Evolutionary conservation across 2,797 vertebrate species (phyloP).

Genomic region (Phyllotis vaccarum): DNA sequence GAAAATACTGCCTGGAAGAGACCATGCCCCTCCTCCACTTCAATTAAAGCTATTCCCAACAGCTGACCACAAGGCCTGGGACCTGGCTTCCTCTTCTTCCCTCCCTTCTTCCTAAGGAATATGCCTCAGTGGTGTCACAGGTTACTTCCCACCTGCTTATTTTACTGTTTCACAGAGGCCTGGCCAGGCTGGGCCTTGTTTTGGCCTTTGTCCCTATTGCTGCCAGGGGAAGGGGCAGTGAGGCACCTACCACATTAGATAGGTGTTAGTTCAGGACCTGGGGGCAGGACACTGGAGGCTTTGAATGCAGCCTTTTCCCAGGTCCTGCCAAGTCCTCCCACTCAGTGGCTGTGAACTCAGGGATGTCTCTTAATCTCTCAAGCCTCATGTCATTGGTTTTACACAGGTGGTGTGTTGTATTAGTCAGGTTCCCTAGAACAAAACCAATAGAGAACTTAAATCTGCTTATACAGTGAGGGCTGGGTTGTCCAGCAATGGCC

Average conservation of each 20-base stretch:
- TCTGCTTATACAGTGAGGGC: neutral
- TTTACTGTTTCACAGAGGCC: neutral
- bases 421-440: neutral
- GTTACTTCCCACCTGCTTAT: neutral
- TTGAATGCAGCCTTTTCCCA: neutral
- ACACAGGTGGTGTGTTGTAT: fast-evolving
- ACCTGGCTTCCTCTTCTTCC: fast-evolving
- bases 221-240: fast-evolving
- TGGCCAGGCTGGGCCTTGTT: fast-evolving
- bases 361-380: neutral
- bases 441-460: neutral
- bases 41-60: fast-evolving
- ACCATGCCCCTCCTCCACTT: fast-evolving
- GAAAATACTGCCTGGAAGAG: fast-evolving
- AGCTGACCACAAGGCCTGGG: fast-evolving
- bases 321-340: neutral
- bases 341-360: fast-evolving
- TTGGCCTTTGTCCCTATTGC: neutral
- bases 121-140: neutral
- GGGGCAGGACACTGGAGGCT: fast-evolving
- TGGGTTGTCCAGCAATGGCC: neutral
- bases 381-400: neutral
- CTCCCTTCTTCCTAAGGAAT: neutral
- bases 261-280: neutral
- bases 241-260: fast-evolving